These are phyloP conservation scores for Dolichotis patagonum DNA, from an alignment of 2,113 vertebrate species.

Conservation along the genomic window DNA sequence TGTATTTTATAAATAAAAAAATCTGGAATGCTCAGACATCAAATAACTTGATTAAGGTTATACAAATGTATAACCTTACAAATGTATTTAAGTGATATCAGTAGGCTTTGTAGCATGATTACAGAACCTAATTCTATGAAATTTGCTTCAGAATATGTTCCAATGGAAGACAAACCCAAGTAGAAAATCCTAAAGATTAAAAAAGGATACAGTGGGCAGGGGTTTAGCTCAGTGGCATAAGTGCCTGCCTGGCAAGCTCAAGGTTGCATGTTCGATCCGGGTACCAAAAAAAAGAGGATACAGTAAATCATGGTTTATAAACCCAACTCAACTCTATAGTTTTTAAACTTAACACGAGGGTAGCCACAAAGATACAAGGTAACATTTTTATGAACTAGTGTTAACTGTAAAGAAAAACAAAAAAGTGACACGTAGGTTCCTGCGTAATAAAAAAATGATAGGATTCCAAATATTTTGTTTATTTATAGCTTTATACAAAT, in stretches of 20 bases:
- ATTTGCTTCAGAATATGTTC: slow-evolving; percentile 27
- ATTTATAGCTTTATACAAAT: slow-evolving; percentile 41
- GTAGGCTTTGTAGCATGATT: neutral
- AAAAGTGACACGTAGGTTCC: neutral
- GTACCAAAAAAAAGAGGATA: slow-evolving; percentile 49
- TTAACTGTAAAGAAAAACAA: neutral
- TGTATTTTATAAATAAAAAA: slow-evolving; percentile 51
- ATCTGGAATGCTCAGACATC: slow-evolving; percentile 25
- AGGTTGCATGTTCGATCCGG: too few species aligned
- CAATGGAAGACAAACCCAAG: neutral
- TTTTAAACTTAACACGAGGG: slow-evolving; percentile 13
- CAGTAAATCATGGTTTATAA: slow-evolving; percentile 27
- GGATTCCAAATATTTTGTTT: slow-evolving; percentile 20
- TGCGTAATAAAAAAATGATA: slow-evolving; percentile 16
- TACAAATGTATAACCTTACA: neutral
- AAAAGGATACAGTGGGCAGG: slow-evolving; percentile 54
- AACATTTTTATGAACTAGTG: slow-evolving; percentile 10
- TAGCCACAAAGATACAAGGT: neutral
- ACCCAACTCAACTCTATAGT: slow-evolving; percentile 1
- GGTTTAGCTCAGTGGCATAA: too few species aligned
- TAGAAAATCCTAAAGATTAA: slow-evolving; percentile 4
- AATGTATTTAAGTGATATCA: slow-evolving; percentile 16
- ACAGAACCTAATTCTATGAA: neutral
- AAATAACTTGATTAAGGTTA: neutral
- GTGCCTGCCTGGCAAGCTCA: too few species aligned